A percentile compares a stretch with the other conserved stretches of the same genome.
Conservation (phyloP, 2,797 vertebrate genomes). For the Xenopus petersii region DNA sequence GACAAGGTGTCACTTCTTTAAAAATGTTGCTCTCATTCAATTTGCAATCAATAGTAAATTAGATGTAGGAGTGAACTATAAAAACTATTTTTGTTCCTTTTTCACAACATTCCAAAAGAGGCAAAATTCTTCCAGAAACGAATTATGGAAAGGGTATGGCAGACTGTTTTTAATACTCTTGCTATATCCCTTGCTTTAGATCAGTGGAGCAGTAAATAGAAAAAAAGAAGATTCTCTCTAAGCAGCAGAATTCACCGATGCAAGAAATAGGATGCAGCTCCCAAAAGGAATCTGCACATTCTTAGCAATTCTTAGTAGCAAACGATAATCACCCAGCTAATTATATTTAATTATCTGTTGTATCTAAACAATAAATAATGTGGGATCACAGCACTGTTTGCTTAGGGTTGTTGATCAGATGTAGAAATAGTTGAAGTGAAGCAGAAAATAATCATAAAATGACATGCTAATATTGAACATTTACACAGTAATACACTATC, state of each 20-base stretch:
- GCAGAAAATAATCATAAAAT: constrained; percentile 45
- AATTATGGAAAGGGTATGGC: neutral
- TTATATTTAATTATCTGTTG: constrained; percentile 71
- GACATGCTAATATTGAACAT: neutral
- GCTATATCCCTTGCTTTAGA: constrained; percentile 61
- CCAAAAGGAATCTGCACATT: constrained; percentile 62
- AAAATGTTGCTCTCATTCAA: too few relatives aligned
- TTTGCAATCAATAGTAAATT: too few relatives aligned
- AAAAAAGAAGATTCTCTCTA: constrained; percentile 56
- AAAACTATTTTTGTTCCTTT: too few relatives aligned
- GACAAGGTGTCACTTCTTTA: too few relatives aligned
- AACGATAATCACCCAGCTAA: constrained; percentile 66
- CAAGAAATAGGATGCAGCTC: constrained; percentile 71
- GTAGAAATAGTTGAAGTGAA: constrained; percentile 50
- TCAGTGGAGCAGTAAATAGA: constrained; percentile 75
- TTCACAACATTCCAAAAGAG: too few relatives aligned
- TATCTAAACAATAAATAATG: constrained; percentile 72
- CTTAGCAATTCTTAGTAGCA: constrained; percentile 64
- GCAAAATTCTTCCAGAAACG: neutral
- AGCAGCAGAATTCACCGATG: constrained; percentile 63
- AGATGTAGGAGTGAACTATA: too few relatives aligned
- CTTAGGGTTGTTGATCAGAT: constrained; percentile 57
- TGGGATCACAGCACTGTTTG: constrained; percentile 53
- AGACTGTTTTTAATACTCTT: constrained; percentile 63
- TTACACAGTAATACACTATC: neutral